These are phyloP conservation scores for Actinemys pallida DNA, from an alignment of 2,113 vertebrate genomes.

Conservation along the genomic window DNA sequence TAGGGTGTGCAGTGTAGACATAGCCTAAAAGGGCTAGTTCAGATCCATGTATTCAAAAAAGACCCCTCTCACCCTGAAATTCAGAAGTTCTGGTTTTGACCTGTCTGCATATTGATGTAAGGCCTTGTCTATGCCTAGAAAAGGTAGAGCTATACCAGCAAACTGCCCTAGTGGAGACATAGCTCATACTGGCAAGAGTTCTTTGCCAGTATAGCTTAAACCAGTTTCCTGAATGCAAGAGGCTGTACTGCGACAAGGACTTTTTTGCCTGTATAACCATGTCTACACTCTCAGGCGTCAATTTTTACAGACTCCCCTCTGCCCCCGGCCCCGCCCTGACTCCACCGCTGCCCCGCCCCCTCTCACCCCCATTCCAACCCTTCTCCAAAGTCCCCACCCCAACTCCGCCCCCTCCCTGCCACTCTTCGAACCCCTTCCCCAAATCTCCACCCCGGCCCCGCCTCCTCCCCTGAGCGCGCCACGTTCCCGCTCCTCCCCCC, in stretches of 20 bases:
- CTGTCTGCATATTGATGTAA: background rate
- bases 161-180: accelerated
- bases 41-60: background rate
- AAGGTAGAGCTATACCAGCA: background rate
- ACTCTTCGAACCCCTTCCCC: no score
- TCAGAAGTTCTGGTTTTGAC: background rate
- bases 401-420: no score
- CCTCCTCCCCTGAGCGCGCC: no score
- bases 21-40: background rate
- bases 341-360: no score
- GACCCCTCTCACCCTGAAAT: background rate
- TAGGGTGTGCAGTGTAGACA: no score
- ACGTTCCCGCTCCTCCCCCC: no score
- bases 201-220: background rate
- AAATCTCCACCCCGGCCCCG: no score
- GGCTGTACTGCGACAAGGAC: background rate
- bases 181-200: background rate
- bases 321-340: no score
- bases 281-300: no score
- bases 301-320: no score
- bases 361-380: no score
- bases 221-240: background rate
- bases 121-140: background rate
- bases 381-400: no score
- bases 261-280: background rate